A percentile compares a stretch with the other conserved stretches of the same genome.
Conservation (phyloP, 2,888 invertebrate genomes). For the Pseudanteris insignis region DNA sequence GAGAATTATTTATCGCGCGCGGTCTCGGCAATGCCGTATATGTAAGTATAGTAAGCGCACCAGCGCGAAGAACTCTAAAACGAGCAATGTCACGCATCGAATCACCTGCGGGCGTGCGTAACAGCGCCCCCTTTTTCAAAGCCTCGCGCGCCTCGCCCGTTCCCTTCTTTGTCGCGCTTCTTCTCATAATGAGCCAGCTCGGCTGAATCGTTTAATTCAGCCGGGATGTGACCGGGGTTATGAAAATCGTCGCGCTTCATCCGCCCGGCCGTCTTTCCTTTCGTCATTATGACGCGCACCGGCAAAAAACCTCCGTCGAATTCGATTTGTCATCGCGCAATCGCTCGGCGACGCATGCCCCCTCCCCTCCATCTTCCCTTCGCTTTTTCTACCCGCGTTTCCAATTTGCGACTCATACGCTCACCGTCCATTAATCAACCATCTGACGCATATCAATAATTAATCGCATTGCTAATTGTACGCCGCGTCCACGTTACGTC, state of each 20-base stretch:
- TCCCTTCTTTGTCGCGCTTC: constrained; percentile 36
- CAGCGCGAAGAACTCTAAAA: constrained; percentile 48
- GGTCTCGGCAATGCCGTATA: constrained; percentile 35
- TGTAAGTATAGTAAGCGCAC: constrained; percentile 32
- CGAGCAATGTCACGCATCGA: constrained; percentile 60
- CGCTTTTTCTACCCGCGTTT: background rate
- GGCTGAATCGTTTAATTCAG: constrained; percentile 55
- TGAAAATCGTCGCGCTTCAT: no score
- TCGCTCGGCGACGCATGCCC: background rate
- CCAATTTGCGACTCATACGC: no score
- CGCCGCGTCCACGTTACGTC: constrained; percentile 1
- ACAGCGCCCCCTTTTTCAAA: constrained; percentile 49
- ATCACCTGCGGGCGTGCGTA: constrained; percentile 55
- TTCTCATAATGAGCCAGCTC: constrained; percentile 50
- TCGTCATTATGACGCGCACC: no score
- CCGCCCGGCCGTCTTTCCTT: no score
- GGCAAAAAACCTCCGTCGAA: no score
- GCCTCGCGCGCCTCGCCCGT: constrained; percentile 28
- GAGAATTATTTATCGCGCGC: constrained; percentile 42
- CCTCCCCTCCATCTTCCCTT: background rate
- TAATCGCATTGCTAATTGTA: constrained; percentile 6
- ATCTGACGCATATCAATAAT: background rate
- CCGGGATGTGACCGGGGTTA: constrained; percentile 25
- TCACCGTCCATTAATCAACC: no score
- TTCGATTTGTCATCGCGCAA: constrained; percentile 8